A percentile compares a stretch with the other conserved stretches of the same genome.
phyloP scores from a whole-genome alignment of 2,113 vertebrate species.

The Hypocryptadius cinnamomeus region DNA sequence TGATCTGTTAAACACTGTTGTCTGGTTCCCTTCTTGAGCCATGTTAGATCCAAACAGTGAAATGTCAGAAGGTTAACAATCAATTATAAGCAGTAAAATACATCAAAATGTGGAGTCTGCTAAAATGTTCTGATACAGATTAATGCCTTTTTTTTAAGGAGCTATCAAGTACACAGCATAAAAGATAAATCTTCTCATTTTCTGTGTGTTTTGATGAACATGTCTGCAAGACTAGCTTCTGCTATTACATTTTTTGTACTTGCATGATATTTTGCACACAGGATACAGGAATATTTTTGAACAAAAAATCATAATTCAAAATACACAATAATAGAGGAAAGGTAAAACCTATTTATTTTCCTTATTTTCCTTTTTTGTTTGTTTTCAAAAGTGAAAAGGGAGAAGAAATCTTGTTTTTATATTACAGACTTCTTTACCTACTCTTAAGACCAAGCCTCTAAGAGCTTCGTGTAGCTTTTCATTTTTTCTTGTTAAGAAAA shows the following conservation, averaged over 20 bases:
- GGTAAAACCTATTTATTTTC: background rate
- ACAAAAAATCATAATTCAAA: background rate
- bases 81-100: slow-evolving; percentile 11
- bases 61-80: background rate
- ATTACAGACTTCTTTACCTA: background rate
- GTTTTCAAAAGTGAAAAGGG: background rate
- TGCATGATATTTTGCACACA: background rate
- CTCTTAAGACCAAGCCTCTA: background rate
- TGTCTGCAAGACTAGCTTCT: background rate
- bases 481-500: background rate
- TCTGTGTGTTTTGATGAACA: background rate
- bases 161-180: background rate
- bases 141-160: background rate
- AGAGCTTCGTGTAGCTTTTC: background rate
- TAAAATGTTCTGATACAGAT: background rate
- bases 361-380: background rate
- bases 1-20: background rate
- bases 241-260: background rate
- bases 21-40: background rate
- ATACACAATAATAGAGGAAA: background rate
- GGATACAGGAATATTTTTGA: background rate
- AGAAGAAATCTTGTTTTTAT: background rate
- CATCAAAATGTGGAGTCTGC: background rate
- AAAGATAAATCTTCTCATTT: background rate
- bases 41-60: background rate